Evolutionary conservation across 1,140 invertebrate genomes (phyloP).

Genomic region (Bradysia coprophila): DNA sequence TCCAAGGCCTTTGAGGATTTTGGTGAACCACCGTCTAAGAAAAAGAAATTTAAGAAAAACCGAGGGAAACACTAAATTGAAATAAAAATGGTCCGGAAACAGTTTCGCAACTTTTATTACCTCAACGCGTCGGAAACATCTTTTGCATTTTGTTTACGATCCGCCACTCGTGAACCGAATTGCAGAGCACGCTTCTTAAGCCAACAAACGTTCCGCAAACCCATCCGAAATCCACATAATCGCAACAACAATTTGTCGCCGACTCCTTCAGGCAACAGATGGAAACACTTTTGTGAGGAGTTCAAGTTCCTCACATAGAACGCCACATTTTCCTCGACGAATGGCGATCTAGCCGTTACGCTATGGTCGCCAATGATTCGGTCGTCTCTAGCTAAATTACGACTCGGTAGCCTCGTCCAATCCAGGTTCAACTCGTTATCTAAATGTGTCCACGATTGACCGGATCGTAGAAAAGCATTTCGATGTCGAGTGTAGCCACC

Average conservation of each 20-base stretch:
- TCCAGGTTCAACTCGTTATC: conserved; percentile 53
- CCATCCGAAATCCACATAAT: conserved; percentile 52
- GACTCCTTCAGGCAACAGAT: conserved; percentile 45
- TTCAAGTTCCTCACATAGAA: conserved; percentile 47
- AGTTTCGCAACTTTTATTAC: too few relatives aligned
- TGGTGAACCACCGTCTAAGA: neutral
- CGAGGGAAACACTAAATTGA: conserved; percentile 6
- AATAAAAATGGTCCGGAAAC: too few relatives aligned
- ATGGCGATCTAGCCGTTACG: conserved; percentile 70
- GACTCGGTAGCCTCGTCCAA: conserved; percentile 64
- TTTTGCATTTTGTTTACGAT: conserved; percentile 75
- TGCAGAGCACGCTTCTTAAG: conserved; percentile 88
- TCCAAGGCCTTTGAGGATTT: neutral
- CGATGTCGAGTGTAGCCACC: conserved; percentile 85
- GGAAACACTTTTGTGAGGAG: conserved; percentile 57
- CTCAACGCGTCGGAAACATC: conserved; percentile 37
- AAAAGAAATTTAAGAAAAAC: conserved; percentile 5
- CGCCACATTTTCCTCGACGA: conserved; percentile 81
- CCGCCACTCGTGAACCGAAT: conserved; percentile 93
- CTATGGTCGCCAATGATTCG: conserved; percentile 64
- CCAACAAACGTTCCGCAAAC: conserved; percentile 39
- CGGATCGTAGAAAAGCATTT: conserved; percentile 38
- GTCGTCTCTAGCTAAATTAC: conserved; percentile 91
- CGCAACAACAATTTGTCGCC: conserved; percentile 90
- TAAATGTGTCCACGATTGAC: conserved; percentile 37